Evolutionary conservation across 2,113 vertebrate species (phyloP), one percentile per base, ranked within the genome.

Genomic region (Rhinoptilus africanus): DNA sequence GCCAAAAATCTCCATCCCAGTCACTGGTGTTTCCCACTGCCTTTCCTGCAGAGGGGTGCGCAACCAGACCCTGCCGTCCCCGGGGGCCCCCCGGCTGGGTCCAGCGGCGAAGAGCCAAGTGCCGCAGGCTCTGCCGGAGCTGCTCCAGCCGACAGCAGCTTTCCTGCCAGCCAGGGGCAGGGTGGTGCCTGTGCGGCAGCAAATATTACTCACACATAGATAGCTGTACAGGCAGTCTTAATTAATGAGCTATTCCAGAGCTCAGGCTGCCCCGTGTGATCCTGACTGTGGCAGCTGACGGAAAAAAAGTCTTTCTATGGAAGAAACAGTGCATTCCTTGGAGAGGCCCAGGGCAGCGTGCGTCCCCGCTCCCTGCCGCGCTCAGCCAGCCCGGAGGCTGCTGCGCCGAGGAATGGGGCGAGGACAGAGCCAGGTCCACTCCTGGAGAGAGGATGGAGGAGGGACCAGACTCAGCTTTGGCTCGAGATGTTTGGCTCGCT

Each of bases 251-350:
- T 88, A 2, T 87, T 89, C 89, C 81, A 45, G 87, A 81, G 56
- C 73, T 39, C 69, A 11, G 47, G 45, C 45, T 68, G 56, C 24
- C 87, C 75, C 64, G 0, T 91, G 96, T 96, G 95, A 96, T 41
- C 67, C 71, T 89, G 94, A 85, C 85, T 59, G 20, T 81, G 83
- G 84, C 96, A 97, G 76, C 95, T 96, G 89, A 81, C 26, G 24
- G 86, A 95, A 96, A 73, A 95, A 63, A 80, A 88, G 74, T 27
- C 48, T 54, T 64, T n/a, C 35, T 47, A 9, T 56, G 88, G 96
- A 94, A 82, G 91, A 85, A 92, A 63, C 0, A 0, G 30, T 3
- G 1, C 51, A 63, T 60, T 56, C 72, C 67, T 88, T 2, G 2
- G 50, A 69, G 51, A 80, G 64, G 23, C n/a, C 50, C 50, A 8